Conservation (phyloP, 2,888 invertebrate genomes). For the Ectemnius continuus region DNA sequence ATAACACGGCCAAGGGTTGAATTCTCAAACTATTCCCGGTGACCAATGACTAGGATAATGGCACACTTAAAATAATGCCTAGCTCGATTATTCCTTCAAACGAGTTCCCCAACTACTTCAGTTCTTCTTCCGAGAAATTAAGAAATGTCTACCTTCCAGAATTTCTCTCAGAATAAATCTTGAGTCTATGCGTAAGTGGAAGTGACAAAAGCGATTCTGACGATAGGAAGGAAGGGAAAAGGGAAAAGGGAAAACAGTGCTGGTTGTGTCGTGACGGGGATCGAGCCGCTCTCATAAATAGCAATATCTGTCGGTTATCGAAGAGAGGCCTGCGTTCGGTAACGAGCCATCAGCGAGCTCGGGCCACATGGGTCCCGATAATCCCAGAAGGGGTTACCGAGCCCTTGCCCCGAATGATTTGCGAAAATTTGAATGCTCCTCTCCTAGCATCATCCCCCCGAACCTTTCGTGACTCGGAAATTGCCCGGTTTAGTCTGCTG, state of each 20-base stretch:
- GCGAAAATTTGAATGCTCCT: slow-evolving; percentile 72
- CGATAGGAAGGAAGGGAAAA: slow-evolving; percentile 58
- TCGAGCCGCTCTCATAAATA: slow-evolving; percentile 71
- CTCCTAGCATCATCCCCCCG: background rate
- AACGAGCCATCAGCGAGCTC: slow-evolving; percentile 75
- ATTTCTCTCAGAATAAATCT: slow-evolving; percentile 57
- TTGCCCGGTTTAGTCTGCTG: slow-evolving; percentile 15
- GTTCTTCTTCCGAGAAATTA: background rate
- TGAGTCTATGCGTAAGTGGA: background rate
- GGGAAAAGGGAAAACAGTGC: slow-evolving; percentile 41
- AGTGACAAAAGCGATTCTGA: slow-evolving; percentile 71
- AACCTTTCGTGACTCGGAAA: slow-evolving; percentile 20
- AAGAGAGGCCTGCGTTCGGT: slow-evolving; percentile 68
- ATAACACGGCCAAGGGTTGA: slow-evolving; percentile 46
- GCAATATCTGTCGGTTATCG: slow-evolving; percentile 76
- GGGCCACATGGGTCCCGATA: slow-evolving; percentile 75
- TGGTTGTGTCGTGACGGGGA: slow-evolving; percentile 55
- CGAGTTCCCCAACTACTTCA: background rate
- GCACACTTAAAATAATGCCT: slow-evolving; percentile 24
- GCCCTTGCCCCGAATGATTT: slow-evolving; percentile 65
- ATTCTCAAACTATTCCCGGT: slow-evolving; percentile 17
- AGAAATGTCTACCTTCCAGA: background rate
- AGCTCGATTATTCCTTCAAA: background rate
- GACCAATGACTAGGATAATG: slow-evolving; percentile 13
- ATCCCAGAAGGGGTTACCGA: slow-evolving; percentile 72